Conservation (phyloP, 2,113 vertebrate genomes). For the Blennius ocellaris region DNA sequence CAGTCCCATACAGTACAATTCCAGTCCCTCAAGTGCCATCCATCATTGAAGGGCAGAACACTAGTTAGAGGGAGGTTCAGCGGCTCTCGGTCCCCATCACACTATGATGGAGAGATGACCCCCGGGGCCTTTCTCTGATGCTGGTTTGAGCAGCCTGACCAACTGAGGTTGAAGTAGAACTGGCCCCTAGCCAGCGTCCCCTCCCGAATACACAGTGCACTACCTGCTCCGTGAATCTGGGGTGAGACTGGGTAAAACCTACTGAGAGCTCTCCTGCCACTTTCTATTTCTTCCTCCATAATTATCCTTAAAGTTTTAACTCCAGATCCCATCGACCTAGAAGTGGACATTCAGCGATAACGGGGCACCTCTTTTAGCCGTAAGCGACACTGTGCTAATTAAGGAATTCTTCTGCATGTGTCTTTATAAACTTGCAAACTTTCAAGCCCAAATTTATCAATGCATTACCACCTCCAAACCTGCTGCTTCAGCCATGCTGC, state of each 20-base stretch:
- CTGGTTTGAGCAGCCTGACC: slow-evolving; percentile 65
- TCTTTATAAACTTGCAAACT: slow-evolving; percentile 63
- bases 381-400: slow-evolving; percentile 59
- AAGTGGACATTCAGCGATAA: slow-evolving; percentile 46
- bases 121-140: slow-evolving; percentile 73
- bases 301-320: slow-evolving; percentile 66
- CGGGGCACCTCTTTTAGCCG: slow-evolving; percentile 29
- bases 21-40: slow-evolving; percentile 83
- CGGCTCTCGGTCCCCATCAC: slow-evolving; percentile 67
- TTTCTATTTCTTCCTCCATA: slow-evolving; percentile 69
- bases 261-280: slow-evolving; percentile 49
- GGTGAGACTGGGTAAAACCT: slow-evolving; percentile 62
- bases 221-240: slow-evolving; percentile 69
- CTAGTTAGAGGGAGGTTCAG: slow-evolving; percentile 81
- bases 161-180: slow-evolving; percentile 77
- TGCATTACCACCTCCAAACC: slow-evolving; percentile 67
- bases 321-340: slow-evolving; percentile 49
- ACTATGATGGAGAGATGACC: slow-evolving; percentile 78
- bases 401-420: slow-evolving; percentile 62
- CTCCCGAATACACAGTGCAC: slow-evolving; percentile 45
- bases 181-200: slow-evolving; percentile 65
- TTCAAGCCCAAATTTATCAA: slow-evolving; percentile 44
- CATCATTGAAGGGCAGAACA: slow-evolving; percentile 84
- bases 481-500: slow-evolving; percentile 68
- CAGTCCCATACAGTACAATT: slow-evolving; percentile 75